phyloP scores from a whole-genome alignment of 2,888 invertebrate species.

The Xanthia icteritia region DNA sequence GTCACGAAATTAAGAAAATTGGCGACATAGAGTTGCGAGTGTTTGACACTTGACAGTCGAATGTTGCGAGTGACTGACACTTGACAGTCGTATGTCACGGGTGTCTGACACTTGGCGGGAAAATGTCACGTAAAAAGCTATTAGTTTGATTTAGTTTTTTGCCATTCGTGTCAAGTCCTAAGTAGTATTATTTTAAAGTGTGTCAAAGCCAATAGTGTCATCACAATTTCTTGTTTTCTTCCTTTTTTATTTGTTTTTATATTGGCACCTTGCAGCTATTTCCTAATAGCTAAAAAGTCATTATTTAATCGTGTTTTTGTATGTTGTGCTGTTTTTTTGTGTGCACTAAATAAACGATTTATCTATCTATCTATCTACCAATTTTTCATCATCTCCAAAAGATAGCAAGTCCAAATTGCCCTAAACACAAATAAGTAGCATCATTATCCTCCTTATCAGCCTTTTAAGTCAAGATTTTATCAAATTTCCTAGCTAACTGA shows the following conservation, averaged over 20 bases:
- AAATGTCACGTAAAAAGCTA: neutral
- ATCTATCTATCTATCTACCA: too few relatives aligned
- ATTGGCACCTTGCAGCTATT: too few relatives aligned
- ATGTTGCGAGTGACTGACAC: neutral
- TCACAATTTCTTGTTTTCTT: too few relatives aligned
- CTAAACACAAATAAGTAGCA: neutral
- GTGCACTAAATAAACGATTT: too few relatives aligned
- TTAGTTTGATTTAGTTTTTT: neutral
- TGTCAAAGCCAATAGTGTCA: too few relatives aligned
- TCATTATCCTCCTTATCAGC: neutral
- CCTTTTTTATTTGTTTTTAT: too few relatives aligned
- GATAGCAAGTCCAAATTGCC: slow-evolving; percentile 5
- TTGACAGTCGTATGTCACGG: neutral
- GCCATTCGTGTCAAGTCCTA: neutral
- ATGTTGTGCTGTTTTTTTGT: too few relatives aligned
- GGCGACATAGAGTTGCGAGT: too few relatives aligned
- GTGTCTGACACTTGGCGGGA: neutral
- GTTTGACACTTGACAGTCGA: neutral
- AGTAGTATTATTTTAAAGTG: too few relatives aligned
- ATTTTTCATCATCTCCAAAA: neutral
- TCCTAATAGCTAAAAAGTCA: too few relatives aligned
- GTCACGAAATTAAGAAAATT: neutral
- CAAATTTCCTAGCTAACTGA: slow-evolving; percentile 27
- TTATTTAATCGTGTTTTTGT: too few relatives aligned
- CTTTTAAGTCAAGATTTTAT: slow-evolving; percentile 13